phyloP scores from a whole-genome alignment of 2,888 invertebrate genomes.

The Halocaridina rubra region DNA sequence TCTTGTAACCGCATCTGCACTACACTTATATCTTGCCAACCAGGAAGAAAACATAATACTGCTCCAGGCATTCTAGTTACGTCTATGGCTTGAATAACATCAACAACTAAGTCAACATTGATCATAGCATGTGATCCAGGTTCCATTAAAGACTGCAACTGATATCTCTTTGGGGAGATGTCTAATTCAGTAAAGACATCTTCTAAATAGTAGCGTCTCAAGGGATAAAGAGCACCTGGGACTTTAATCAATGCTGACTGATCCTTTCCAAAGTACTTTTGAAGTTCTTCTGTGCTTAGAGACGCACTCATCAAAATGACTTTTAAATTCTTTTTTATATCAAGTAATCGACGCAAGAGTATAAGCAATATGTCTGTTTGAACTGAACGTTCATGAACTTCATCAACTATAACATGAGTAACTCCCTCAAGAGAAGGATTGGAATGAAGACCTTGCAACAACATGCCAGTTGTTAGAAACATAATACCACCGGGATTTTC shows the following conservation, averaged over 20 bases:
- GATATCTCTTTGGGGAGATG: neutral
- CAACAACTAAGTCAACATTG: conserved; percentile 69
- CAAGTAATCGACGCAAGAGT: conserved; percentile 72
- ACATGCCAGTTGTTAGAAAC: conserved; percentile 78
- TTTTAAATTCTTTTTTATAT: conserved; percentile 72
- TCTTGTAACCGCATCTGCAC: conserved; percentile 33
- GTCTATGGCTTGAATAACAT: conserved; percentile 74
- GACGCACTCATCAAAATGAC: conserved; percentile 82
- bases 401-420: conserved; percentile 79
- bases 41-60: conserved; percentile 80
- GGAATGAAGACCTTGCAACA: conserved; percentile 68
- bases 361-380: conserved; percentile 77
- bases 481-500: conserved; percentile 74
- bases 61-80: conserved; percentile 75
- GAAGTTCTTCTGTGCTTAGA: conserved; percentile 75
- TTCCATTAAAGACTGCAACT: conserved; percentile 8
- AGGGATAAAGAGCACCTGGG: conserved; percentile 36
- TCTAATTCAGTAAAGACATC: conserved; percentile 64
- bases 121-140: conserved; percentile 76
- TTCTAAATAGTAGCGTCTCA: conserved; percentile 32
- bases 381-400: conserved; percentile 80
- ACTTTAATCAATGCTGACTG: conserved; percentile 66
- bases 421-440: conserved; percentile 71
- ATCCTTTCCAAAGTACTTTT: conserved; percentile 71
- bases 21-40: conserved; percentile 78